Evolutionary conservation across 2,113 vertebrate genomes (phyloP), one percentile per base, ranked within the genome.

Genomic region (Platichthys flesus): DNA sequence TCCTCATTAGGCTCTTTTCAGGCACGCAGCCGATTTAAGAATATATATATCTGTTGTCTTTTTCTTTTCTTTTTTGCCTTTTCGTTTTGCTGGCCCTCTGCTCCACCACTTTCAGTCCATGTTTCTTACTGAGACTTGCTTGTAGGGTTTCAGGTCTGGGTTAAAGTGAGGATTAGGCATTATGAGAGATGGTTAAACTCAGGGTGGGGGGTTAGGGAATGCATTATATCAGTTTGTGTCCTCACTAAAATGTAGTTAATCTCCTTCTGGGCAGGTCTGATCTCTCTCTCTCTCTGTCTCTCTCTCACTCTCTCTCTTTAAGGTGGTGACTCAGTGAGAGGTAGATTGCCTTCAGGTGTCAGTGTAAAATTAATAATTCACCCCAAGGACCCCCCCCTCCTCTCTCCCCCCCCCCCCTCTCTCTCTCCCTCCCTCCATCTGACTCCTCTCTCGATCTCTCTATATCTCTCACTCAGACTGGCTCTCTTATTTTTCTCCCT

Each of bases 281-380:
- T 83, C 80, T 74, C 83, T 70, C 71, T 73, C 71, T 89, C 37
- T 63, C 23, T 49, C 35, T 35, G 1, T 35, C 7, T 35, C 35
- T 71, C 78, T 71, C 78, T 60, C 70, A 74, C 45, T 86, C 75
- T 73, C 74, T 89, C 61, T 63, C 42, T 49, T 18, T 85, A 84
- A 87, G 71, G 57, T 74, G 81, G 87, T 90, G 90, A 92, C 85
- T 90, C 89, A 87, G 83, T 83, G 76, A 88, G 87, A 81, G 76
- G 74, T 86, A 76, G 82, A 88, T 84, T 88, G 88, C 86, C 88
- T 88, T 82, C 82, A 85, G 88, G 89, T 90, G 88, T 90, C 90
- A 76, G 79, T 55, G 74, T 91, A 84, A 90, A 82, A 92, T 91
- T 83, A 92, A 92, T 90, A 90, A 90, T 91, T 90, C 83, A 90